Conservation (phyloP, 2,888 invertebrate species). For the Synanthedon andrenaeformis region DNA sequence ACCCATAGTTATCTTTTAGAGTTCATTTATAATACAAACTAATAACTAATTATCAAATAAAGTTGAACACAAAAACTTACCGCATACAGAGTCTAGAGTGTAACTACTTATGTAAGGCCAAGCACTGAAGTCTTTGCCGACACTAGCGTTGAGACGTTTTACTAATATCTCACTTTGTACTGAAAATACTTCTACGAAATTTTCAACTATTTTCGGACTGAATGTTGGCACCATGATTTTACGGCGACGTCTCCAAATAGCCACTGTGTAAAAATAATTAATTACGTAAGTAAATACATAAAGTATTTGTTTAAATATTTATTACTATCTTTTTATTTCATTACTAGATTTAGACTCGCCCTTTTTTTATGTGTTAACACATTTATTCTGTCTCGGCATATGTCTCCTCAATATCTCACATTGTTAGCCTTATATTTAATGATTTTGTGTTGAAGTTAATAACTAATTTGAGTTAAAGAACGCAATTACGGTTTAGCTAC, state of each 20-base stretch:
- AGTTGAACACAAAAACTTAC: slow-evolving; percentile 31
- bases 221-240: slow-evolving; percentile 76
- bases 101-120: slow-evolving; percentile 68
- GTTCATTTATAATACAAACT: too few species aligned
- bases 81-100: slow-evolving; percentile 74
- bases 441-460: too few species aligned
- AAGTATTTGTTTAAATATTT: background rate
- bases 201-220: slow-evolving; percentile 75
- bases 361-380: too few species aligned
- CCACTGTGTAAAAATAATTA: slow-evolving; percentile 21
- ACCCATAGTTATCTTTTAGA: too few species aligned
- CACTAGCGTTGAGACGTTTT: slow-evolving; percentile 30
- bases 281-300: background rate
- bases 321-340: too few species aligned
- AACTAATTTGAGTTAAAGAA: too few species aligned
- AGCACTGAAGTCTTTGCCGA: slow-evolving; percentile 46
- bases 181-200: slow-evolving; percentile 73
- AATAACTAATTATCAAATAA: too few species aligned
- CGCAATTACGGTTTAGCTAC: too few species aligned
- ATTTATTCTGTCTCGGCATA: too few species aligned
- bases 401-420: too few species aligned
- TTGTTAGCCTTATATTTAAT: too few species aligned
- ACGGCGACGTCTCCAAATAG: slow-evolving; percentile 73
- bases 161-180: slow-evolving; percentile 67
- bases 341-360: too few species aligned